Conservation (phyloP, 2,797 vertebrate species). For the Lutjanus argentimaculatus region DNA sequence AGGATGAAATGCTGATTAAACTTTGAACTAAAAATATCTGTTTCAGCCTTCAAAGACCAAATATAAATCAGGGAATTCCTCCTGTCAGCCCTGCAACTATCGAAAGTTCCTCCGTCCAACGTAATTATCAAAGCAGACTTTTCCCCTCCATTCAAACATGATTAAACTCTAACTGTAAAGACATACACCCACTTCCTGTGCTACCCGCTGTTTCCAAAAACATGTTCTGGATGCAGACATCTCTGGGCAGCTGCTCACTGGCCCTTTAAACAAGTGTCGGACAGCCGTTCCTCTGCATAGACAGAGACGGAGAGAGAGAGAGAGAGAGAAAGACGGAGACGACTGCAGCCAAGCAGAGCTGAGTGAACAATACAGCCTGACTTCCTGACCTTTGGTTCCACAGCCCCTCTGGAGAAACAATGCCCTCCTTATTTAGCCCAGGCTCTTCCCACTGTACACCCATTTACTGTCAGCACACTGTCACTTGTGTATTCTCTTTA, state of each 20-base stretch:
- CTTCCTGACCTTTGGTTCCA: slow-evolving; percentile 83
- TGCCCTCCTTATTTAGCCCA: slow-evolving; percentile 79
- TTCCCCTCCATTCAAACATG: slow-evolving; percentile 49
- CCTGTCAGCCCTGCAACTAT: slow-evolving; percentile 10
- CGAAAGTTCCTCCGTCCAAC: slow-evolving; percentile 29
- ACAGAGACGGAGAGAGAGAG: slow-evolving; percentile 18
- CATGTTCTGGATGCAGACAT: slow-evolving; percentile 50
- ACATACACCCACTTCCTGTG: slow-evolving; percentile 62
- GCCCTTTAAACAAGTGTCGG: slow-evolving; percentile 45
- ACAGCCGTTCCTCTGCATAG: slow-evolving; percentile 31
- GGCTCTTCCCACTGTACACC: slow-evolving; percentile 71
- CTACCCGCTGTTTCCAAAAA: slow-evolving; percentile 63
- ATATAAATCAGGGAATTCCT: slow-evolving; percentile 37
- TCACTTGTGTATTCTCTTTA: slow-evolving; percentile 64
- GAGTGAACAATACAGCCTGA: slow-evolving; percentile 81
- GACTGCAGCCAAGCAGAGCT: slow-evolving; percentile 68
- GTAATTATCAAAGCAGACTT: slow-evolving; percentile 51
- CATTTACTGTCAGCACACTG: slow-evolving; percentile 73
- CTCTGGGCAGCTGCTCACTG: slow-evolving; percentile 43
- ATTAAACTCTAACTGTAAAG: slow-evolving; percentile 55
- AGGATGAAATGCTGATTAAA: not conserved
- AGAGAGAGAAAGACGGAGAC: slow-evolving; percentile 48
- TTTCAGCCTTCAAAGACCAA: slow-evolving; percentile 22
- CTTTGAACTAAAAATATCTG: slow-evolving; percentile 32
- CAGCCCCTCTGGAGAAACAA: slow-evolving; percentile 78